Evolutionary conservation across 35 echinoderm and acorn worm genomes (phyloP), one percentile per base, ranked within the genome.

Genomic region (Amphiura filiformis): DNA sequence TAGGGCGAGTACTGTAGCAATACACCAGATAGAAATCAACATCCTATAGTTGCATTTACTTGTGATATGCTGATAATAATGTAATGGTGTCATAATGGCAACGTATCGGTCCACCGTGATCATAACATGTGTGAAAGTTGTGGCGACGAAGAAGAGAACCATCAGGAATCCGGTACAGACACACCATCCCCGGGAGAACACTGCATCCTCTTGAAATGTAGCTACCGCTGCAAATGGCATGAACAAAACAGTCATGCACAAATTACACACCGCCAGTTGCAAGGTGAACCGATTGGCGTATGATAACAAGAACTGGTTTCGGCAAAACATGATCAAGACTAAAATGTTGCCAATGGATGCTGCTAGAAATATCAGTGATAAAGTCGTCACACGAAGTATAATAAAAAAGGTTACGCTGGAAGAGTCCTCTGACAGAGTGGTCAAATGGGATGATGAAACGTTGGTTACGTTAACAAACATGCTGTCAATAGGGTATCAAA

Each of bases 91-190:
- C 28, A 84, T 87, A 17, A 92, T 86, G 30, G 90, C 86, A 22
- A 92, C 41, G 70, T 92, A 92, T 13, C 90, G 77, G 35, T 92
- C 90, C 47, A 87, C 37, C 12, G 84, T 92, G 65, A 92, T 92
- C 31, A 92, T 47, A 23, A 92, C 39, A 35, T 87, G 76, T 12
- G 90, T 92, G 5, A 92, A 77, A 23, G 87, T 83, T 3, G 82
- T 92, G 4, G 90, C 80, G 2, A 78, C 81, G 13, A 92, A 79
- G 35, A 92, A 26, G 2, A 92, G 36, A 32, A 65, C 61, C 38
- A 82, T 87, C 49, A 75, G 81, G 84, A 92, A 87, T 2, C 84
- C 84, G 34, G 84, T 87, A 26, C 65, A 39, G 26, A 38, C 37
- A 47, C 90, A 92, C 47, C 84, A 87, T 35, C 84, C 36, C 5